Base-by-base conservation (phyloP, 2,113 vertebrate species). In the Numida meleagris region DNA sequence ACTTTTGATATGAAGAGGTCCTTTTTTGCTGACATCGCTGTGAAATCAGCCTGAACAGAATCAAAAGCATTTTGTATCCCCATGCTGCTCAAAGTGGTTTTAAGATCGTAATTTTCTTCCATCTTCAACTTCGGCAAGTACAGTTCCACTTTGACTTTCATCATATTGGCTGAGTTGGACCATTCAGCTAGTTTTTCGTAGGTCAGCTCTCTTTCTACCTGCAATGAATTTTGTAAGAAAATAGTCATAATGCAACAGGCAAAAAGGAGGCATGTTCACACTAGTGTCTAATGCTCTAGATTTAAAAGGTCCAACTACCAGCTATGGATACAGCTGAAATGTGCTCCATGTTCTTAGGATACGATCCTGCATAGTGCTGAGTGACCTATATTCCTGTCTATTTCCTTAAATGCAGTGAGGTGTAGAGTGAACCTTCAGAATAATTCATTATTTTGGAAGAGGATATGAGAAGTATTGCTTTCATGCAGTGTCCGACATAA, bases 31-130 rank as follows among this genome's bases (percentile, higher is more conserved):
- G 98, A 98, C 98, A 99, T 99, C 77, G 97, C 97, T 29, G 98
- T 98, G 93, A 99, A 98, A 89, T 99, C 96, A 67, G 98, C 97
- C 83, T 18, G 87, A 43, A 2, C 0, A 0, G 14, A 8, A 25
- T 88, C 95, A 23, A 99, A 99, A 31, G 98, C 98, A 6, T 98
- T 98, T 12, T 0, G 94, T 98, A 99, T 98, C 38, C 98, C 99
- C 98, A 99, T 97, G 27, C 94, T 97, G 31, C 53, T 83, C 84
- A 99, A 95, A 57, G 96, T 65, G 0, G 91, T 55, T 80, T 98
- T 97, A 94, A 99, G 94, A 51, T 99, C 94, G 2, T 98, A 98
- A 9, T 71, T 97, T 94, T 98, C 97, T 93, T 98, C 98, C 93
- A 99, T 31, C 94, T 98, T 99, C 94, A 99, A 96, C 29, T 97